Evolutionary conservation across 2,888 invertebrate species (phyloP), one percentile per base, ranked within the genome.

Genomic region (Drosophila prolongata): DNA sequence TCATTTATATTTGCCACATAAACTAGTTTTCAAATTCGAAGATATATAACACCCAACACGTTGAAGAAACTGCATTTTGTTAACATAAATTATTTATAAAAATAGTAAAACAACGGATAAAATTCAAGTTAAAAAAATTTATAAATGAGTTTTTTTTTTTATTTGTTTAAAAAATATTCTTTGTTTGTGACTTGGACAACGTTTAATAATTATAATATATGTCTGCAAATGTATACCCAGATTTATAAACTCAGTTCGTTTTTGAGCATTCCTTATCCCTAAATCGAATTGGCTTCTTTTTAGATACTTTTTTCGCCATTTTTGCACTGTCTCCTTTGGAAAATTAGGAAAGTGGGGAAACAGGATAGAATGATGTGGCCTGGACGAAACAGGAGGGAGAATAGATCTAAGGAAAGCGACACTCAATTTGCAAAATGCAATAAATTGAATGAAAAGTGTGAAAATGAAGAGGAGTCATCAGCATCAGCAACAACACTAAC

Each of bases 371-470:
- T 68, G 52, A 47, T 65, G 64, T 52, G 64, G 64, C 65, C 65
- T 64, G 65, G 65, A 46, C 37, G 38, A 34, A 55, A 34, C 38
- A 30, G 58, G 30, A 38, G 47, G 14, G 46, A 27, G 60, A 47
- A 42, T 37, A 50, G 57, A 59, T 42, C 60, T 75, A 71, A 77
- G 86, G 76, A 83, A 76, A 82, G 80, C 77, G 86, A 80, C 89
- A 86, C 84, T 86, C 89, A 84, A 84, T 89, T 85, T 85, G 89
- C 71, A 56, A 89, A 89, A 85, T 85, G 84, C 85, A 77, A 89
- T 84, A 85, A 85, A 85, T 85, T 89, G 87, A 85, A 85, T 85
- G 89, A 85, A 85, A 85, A 87, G 85, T 85, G 85, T 87, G 85
- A 89, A 85, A 89, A 85, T 89, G 85, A 85, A 85, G 89, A 75